Evolutionary conservation across 2,888 invertebrate species (phyloP).

Genomic region (Spodoptera exigua): DNA sequence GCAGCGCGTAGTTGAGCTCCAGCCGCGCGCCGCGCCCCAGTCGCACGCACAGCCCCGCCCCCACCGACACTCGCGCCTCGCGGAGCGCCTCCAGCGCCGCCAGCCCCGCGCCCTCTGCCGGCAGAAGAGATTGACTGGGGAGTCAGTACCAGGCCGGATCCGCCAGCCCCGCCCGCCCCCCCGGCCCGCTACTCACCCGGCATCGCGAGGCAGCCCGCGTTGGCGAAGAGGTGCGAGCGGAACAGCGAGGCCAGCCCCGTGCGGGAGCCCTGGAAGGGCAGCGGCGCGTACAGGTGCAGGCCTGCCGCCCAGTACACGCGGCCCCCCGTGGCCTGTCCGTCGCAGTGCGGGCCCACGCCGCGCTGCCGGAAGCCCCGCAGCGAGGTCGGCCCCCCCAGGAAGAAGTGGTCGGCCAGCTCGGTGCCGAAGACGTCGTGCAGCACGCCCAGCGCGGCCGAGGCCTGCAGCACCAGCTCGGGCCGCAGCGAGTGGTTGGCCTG

Average conservation of each 20-base stretch:
- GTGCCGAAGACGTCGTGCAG: constrained; percentile 61
- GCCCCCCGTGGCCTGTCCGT: constrained; percentile 53
- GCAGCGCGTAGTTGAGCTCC: constrained; percentile 98
- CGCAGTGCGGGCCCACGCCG: constrained; percentile 52
- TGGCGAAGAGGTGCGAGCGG: constrained; percentile 96
- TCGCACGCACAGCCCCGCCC: constrained; percentile 89
- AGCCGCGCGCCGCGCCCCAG: constrained; percentile 95
- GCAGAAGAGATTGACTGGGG: constrained; percentile 78
- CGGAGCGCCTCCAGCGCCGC: constrained; percentile 77
- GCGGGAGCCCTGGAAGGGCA: constrained; percentile 95
- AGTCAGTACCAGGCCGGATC: too few relatives aligned
- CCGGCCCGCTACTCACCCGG: constrained; percentile 66
- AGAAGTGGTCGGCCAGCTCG: constrained; percentile 54
- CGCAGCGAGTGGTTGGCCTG: constrained; percentile 73
- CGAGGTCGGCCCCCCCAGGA: constrained; percentile 51
- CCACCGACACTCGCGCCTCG: constrained; percentile 92
- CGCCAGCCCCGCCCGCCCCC: constrained; percentile 91
- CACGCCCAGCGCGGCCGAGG: constrained; percentile 91
- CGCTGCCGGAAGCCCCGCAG: constrained; percentile 54
- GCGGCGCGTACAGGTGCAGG: constrained; percentile 95
- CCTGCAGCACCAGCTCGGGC: constrained; percentile 89
- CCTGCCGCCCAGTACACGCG: constrained; percentile 94
- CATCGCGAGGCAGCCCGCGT: constrained; percentile 93
- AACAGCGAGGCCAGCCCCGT: constrained; percentile 95
- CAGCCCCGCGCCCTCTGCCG: constrained; percentile 82